Conservation (phyloP, 2,888 invertebrate species). For the Eutolmus rufibarbis region DNA sequence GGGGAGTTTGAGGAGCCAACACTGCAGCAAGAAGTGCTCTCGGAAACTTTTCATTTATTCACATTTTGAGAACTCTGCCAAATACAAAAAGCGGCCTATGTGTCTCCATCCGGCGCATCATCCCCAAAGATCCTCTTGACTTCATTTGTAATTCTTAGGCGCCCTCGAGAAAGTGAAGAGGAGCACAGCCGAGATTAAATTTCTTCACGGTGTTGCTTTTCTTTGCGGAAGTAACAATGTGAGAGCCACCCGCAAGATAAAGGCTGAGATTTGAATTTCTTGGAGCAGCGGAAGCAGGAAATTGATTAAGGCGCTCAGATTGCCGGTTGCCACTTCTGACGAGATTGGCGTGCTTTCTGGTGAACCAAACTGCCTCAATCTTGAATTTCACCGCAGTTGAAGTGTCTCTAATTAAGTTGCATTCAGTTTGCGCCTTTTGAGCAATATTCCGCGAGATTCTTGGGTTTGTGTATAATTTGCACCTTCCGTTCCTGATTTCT, state of each 20-base stretch:
- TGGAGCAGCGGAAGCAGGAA: neutral
- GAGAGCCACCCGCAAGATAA: neutral
- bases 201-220: neutral
- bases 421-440: neutral
- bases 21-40: neutral
- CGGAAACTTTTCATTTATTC: neutral
- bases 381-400: neutral
- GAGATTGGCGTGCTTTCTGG: neutral
- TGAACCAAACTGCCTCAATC: neutral
- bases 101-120: neutral
- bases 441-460: neutral
- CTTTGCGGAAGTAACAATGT: neutral
- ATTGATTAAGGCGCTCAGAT: neutral
- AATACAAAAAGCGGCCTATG: neutral
- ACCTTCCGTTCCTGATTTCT: neutral
- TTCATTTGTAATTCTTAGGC: constrained; percentile 7
- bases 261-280: neutral
- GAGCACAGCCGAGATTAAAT: neutral
- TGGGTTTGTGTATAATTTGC: neutral
- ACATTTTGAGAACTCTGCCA: neutral
- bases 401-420: neutral
- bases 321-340: neutral
- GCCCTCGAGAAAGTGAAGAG: neutral
- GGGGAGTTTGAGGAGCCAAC: neutral
- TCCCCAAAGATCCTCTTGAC: neutral